These are phyloP conservation scores for Aricia artaxerxes DNA, from an alignment of 2,888 invertebrate species.

Conservation along the genomic window DNA sequence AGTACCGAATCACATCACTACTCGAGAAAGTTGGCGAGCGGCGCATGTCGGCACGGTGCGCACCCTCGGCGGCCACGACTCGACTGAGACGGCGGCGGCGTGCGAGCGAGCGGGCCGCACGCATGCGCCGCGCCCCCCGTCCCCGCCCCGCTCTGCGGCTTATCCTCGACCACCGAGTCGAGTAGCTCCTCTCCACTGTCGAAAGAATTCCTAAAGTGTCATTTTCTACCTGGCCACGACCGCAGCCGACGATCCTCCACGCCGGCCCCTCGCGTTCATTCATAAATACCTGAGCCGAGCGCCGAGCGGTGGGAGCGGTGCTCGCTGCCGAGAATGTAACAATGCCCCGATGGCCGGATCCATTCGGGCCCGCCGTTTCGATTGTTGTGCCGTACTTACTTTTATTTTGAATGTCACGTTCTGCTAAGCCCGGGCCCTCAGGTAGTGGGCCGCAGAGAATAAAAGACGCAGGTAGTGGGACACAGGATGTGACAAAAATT, in stretches of 20 bases:
- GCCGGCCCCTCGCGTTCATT: constrained; percentile 76
- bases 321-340: constrained; percentile 47
- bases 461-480: constrained; percentile 53
- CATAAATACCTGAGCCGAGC: constrained; percentile 74
- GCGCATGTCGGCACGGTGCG: constrained; percentile 83
- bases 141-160: constrained; percentile 79
- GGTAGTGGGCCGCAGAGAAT: constrained; percentile 67
- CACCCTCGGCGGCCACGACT: constrained; percentile 67
- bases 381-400: constrained; percentile 64
- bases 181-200: constrained; percentile 72
- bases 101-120: constrained; percentile 66
- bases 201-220: constrained; percentile 78
- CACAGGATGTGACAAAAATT: constrained; percentile 63
- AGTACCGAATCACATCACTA: constrained; percentile 79
- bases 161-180: constrained; percentile 68
- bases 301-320: constrained; percentile 46
- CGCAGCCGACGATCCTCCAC: constrained; percentile 66
- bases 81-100: constrained; percentile 76
- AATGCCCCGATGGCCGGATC: constrained; percentile 52
- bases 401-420: constrained; percentile 66
- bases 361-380: constrained; percentile 59
- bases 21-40: constrained; percentile 76
- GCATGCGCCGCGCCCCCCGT: constrained; percentile 77
- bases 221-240: constrained; percentile 77
- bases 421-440: constrained; percentile 53